phyloP scores from a whole-genome alignment of 1,140 invertebrate species.

The Trinorchestia longiramus region DNA sequence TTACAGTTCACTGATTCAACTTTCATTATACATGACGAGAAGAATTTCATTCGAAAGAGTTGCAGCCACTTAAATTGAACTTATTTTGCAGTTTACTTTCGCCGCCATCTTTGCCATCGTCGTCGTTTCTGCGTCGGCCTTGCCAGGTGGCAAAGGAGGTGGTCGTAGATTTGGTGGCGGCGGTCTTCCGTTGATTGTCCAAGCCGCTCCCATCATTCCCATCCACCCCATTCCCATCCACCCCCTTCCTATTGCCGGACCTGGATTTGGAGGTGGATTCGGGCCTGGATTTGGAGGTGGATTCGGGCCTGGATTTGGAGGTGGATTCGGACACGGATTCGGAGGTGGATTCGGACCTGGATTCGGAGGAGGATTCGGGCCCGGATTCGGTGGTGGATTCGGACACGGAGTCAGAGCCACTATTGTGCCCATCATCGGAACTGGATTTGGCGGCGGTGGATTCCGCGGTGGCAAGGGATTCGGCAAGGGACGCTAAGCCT shows the following conservation, averaged over 20 bases:
- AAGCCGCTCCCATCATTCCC: not conserved
- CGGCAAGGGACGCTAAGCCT: constrained; percentile 10
- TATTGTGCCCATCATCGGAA: not conserved
- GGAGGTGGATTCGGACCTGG: not conserved
- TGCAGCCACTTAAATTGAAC: not conserved
- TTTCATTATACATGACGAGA: too few species aligned
- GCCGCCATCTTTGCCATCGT: not conserved
- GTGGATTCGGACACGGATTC: not conserved
- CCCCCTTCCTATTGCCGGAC: not conserved
- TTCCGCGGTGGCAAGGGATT: not conserved
- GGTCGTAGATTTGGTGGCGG: not conserved
- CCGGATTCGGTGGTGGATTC: not conserved
- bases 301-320: not conserved
- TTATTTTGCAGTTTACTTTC: not conserved
- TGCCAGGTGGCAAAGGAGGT: not conserved
- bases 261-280: not conserved
- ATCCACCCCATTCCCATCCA: constrained; percentile 10
- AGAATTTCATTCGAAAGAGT: not conserved
- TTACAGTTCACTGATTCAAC: too few species aligned
- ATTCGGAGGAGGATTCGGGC: not conserved
- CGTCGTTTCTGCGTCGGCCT: not conserved
- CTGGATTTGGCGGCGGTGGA: not conserved
- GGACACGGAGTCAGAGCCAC: not conserved
- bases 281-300: not conserved
- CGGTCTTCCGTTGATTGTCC: not conserved